Percentiles rank a stretch among this genome's conserved stretches.
These are phyloP conservation scores for Helicolenus hilgendorfi DNA, from an alignment of 2,797 vertebrate genomes.

Conservation along the genomic window DNA sequence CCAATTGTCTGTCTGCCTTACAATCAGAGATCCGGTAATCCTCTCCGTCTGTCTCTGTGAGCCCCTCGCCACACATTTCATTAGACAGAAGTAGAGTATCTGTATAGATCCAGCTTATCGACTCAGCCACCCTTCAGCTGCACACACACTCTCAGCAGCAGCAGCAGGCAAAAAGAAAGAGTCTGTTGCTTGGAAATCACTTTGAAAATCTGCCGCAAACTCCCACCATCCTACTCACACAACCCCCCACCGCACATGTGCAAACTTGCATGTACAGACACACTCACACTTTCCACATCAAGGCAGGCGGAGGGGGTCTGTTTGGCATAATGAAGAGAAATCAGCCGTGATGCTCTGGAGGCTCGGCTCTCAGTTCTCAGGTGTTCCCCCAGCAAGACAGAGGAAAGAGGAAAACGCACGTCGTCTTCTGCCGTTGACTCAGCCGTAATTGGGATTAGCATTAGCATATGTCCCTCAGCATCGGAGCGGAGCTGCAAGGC, in stretches of 20 bases:
- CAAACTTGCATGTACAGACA: not conserved
- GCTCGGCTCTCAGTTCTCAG: constrained; percentile 39
- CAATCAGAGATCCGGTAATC: constrained; percentile 80
- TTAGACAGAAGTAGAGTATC: constrained; percentile 66
- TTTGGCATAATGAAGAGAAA: constrained; percentile 54
- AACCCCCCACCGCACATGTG: constrained; percentile 15
- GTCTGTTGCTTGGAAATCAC: constrained; percentile 43
- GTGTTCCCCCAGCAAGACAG: constrained; percentile 50
- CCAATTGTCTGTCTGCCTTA: constrained; percentile 57
- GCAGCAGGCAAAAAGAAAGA: constrained; percentile 33
- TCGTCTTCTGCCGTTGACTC: constrained; percentile 63
- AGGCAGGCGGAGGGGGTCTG: constrained; percentile 24
- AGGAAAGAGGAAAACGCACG: constrained; percentile 12
- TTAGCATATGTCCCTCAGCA: constrained; percentile 76
- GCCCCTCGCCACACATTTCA: constrained; percentile 72
- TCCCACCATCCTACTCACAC: not conserved
- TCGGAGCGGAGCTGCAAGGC: constrained; percentile 30
- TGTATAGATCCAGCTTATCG: constrained; percentile 77
- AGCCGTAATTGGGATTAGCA: constrained; percentile 81
- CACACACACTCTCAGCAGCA: not conserved
- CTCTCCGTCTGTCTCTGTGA: constrained; percentile 78
- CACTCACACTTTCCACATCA: constrained; percentile 12
- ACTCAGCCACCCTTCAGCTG: constrained; percentile 55
- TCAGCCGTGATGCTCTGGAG: constrained; percentile 28
- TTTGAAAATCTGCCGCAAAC: constrained; percentile 38